phyloP scores from a whole-genome alignment of 2,888 invertebrate species.

The Fissipunctia ypsillon region DNA sequence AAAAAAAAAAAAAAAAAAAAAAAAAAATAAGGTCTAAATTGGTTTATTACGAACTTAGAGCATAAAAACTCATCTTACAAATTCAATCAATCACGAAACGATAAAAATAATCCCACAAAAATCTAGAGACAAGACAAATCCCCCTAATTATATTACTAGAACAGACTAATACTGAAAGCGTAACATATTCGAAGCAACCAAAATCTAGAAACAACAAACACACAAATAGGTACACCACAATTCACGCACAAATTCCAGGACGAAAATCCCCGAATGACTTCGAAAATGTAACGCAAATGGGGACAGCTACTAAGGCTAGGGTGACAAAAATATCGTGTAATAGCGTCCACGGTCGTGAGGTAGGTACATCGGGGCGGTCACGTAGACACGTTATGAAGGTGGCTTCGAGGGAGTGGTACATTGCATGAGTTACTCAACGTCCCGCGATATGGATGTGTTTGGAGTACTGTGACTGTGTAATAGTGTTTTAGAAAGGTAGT shows the following conservation, averaged over 20 bases:
- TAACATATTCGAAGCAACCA: not conserved
- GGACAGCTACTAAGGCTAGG: slow-evolving; percentile 55
- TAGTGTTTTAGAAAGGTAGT: not conserved
- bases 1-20: too few species aligned
- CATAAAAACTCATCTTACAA: not conserved
- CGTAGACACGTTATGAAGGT: slow-evolving; percentile 71
- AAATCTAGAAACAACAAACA: slow-evolving; percentile 10
- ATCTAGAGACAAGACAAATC: not conserved
- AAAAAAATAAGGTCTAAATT: not conserved
- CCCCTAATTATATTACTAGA: not conserved
- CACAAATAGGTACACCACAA: slow-evolving; percentile 48
- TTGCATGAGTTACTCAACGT: slow-evolving; percentile 72
- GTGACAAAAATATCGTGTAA: slow-evolving; percentile 68
- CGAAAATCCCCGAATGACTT: slow-evolving; percentile 47
- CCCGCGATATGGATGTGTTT: slow-evolving; percentile 64
- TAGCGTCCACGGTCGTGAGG: slow-evolving; percentile 54
- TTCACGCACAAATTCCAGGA: slow-evolving; percentile 44
- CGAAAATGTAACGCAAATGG: slow-evolving; percentile 62
- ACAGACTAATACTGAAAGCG: not conserved
- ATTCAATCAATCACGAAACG: not conserved
- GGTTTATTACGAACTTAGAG: not conserved
- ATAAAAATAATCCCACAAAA: not conserved
- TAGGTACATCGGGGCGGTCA: slow-evolving; percentile 66
- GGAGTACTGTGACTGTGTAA: slow-evolving; percentile 46
- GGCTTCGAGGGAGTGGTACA: slow-evolving; percentile 64